phyloP scores from a whole-genome alignment of 1,140 invertebrate species.

The Parasteatoda tepidariorum region DNA sequence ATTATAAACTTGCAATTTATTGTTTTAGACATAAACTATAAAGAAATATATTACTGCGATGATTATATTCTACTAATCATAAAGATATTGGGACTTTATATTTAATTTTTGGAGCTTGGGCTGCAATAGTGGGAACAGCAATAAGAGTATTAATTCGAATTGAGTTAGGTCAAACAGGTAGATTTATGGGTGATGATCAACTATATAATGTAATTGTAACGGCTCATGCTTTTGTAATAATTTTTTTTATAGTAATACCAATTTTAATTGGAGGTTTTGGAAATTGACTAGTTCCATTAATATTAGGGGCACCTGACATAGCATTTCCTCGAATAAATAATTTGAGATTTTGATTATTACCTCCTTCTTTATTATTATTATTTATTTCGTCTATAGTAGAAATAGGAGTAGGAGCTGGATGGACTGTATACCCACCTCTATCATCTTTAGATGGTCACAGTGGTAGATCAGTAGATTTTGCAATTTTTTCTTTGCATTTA shows the following conservation, averaged over 20 bases:
- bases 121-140: slow-evolving; percentile 75
- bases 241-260: slow-evolving; percentile 84
- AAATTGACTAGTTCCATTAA: slow-evolving; percentile 81
- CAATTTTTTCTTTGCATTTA: slow-evolving; percentile 77
- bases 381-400: slow-evolving; percentile 73
- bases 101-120: slow-evolving; percentile 78
- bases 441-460: slow-evolving; percentile 72
- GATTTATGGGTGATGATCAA: slow-evolving; percentile 76
- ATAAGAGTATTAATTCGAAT: slow-evolving; percentile 77
- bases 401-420: slow-evolving; percentile 74
- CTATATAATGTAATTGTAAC: slow-evolving; percentile 81
- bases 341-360: slow-evolving; percentile 80
- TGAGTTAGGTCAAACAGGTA: slow-evolving; percentile 75
- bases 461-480: slow-evolving; percentile 75
- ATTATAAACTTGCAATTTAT: slow-evolving; percentile 36
- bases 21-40: neutral
- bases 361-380: slow-evolving; percentile 74
- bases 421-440: slow-evolving; percentile 78
- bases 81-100: slow-evolving; percentile 82
- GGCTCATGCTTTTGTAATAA: slow-evolving; percentile 80
- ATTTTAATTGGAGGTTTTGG: slow-evolving; percentile 83
- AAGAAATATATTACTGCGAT: slow-evolving; percentile 64
- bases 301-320: slow-evolving; percentile 79
- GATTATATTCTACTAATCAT: slow-evolving; percentile 78
- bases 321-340: slow-evolving; percentile 82